Evolutionary conservation across 2,797 vertebrate species (phyloP), one percentile per base, ranked within the genome.

Genomic region (Arremon brunneinucha): DNA sequence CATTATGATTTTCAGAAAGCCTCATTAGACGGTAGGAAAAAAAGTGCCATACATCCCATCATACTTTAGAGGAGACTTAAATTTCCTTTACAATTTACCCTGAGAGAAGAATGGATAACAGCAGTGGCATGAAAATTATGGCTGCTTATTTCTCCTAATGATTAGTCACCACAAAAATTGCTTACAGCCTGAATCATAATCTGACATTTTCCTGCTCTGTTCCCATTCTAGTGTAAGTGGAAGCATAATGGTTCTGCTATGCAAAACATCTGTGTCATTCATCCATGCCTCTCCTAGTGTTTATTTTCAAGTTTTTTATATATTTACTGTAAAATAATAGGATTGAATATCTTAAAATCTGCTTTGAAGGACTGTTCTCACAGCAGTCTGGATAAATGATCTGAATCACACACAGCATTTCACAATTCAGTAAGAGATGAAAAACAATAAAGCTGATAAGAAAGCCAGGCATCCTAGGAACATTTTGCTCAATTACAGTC

Each of bases 81-180:
- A 92, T 50, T 97, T 94, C 75, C 87, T 74, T 75, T 83, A 37
- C 30, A 53, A 59, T 83, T 95, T 90, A 81, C 71, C 57, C 30
- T 64, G 16, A 69, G 64, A 96, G 52, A 72, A 80, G 47, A 60
- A 68, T 32, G 14, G 19, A 87, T 95, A 94, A 89, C 39, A 70
- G 8, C 63, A 93, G 30, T 65, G 44, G 55, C 91, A 92, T 88
- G 94, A 96, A 97, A 97, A 96, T 82, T 46, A 87, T 57, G 47
- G 12, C 53, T 56, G 64, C 91, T 50, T 96, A 83, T 91, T 86
- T 87, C 90, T 96, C 34, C 28, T 90, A 93, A 91, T 91, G 43
- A 87, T 84, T 96, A 89, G 43, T 83, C 87, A 83, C 23, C 59
- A 81, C 30, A 86, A 74, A 79, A 94, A 85, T 15, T 41, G 49